phyloP scores from a whole-genome alignment of 2,888 invertebrate genomes.

The Drosophila nr. perissopoda region DNA sequence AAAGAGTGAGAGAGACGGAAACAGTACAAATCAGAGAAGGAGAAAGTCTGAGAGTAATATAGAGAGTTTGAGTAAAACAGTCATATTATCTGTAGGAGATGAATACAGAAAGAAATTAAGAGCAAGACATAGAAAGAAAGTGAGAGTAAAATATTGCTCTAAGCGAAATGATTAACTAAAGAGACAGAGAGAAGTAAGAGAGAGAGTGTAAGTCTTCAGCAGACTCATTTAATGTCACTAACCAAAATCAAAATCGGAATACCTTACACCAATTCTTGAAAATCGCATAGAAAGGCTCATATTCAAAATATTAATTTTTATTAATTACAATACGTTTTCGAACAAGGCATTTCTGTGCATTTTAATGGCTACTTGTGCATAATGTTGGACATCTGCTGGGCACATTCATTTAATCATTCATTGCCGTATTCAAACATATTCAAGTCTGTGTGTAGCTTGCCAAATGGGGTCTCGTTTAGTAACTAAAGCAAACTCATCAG shows the following conservation, averaged over 20 bases:
- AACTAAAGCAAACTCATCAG: conserved; percentile 11
- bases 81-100: not conserved
- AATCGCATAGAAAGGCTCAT: not conserved
- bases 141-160: not conserved
- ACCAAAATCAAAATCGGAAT: not conserved
- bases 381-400: not conserved
- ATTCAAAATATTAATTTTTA: too few relatives aligned
- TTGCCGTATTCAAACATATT: not conserved
- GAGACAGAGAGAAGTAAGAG: not conserved
- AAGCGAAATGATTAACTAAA: not conserved
- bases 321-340: not conserved
- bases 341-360: not conserved
- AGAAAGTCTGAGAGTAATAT: not conserved
- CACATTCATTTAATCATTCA: not conserved
- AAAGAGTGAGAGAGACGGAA: not conserved
- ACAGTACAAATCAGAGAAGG: not conserved
- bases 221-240: not conserved
- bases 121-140: not conserved
- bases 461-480: conserved; percentile 3
- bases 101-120: not conserved
- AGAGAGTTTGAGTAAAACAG: not conserved
- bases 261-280: not conserved
- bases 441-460: not conserved
- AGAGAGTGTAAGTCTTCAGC: not conserved
- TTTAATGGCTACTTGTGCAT: not conserved